Evolutionary conservation across 1,140 invertebrate species (phyloP).

Genomic region (Heliothis subflexa): DNA sequence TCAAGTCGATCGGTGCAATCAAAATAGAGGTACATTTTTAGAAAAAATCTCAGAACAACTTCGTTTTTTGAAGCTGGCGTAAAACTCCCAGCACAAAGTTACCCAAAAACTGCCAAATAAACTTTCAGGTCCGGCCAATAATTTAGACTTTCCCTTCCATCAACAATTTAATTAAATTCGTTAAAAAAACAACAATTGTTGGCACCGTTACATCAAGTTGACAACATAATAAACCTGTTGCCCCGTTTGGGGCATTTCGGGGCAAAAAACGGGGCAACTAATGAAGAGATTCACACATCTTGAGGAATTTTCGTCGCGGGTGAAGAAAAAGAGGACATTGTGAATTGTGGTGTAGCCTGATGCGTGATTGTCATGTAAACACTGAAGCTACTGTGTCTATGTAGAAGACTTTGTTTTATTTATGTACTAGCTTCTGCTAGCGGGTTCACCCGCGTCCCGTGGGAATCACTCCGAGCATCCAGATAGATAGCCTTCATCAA

Average conservation of each 20-base stretch:
- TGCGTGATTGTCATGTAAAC: background rate
- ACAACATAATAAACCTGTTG: slow-evolving; percentile 51
- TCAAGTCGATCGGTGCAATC: background rate
- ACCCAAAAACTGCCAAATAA: background rate
- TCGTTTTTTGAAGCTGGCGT: no score
- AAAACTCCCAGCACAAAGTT: no score
- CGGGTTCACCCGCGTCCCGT: no score
- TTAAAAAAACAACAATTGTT: slow-evolving; percentile 5
- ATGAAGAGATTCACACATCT: slow-evolving; percentile 52
- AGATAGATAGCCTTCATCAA: no score
- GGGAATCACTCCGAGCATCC: no score
- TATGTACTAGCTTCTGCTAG: no score
- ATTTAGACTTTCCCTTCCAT: background rate
- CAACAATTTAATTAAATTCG: slow-evolving; percentile 36
- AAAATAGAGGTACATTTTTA: no score
- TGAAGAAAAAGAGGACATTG: slow-evolving; percentile 1
- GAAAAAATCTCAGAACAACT: no score
- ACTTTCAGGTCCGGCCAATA: background rate
- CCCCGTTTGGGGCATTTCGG: slow-evolving; percentile 30
- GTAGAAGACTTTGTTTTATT: no score
- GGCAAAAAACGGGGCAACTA: slow-evolving; percentile 47
- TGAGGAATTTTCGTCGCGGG: slow-evolving; percentile 25
- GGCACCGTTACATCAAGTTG: slow-evolving; percentile 44
- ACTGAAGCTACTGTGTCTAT: background rate
- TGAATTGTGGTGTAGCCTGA: slow-evolving; percentile 6